phyloP scores from a whole-genome alignment of 2,113 vertebrate species.

The Neotoma lepida region DNA sequence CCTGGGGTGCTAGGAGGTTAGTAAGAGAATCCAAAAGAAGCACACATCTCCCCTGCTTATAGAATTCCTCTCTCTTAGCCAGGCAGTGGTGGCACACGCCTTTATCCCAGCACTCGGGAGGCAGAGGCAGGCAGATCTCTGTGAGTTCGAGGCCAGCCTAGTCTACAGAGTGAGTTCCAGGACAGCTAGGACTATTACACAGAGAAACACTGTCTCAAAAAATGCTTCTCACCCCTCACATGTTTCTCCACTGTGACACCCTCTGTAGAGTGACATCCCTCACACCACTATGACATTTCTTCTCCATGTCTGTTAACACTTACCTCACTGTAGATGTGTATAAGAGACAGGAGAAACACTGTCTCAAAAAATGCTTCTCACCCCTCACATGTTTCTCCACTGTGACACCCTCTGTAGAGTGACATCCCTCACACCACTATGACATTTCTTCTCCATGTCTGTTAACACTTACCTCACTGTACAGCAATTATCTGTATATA shows the following conservation, averaged over 20 bases:
- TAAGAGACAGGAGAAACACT: too few relatives aligned
- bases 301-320: slow-evolving; percentile 62
- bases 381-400: slow-evolving; percentile 2
- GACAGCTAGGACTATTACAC: too few relatives aligned
- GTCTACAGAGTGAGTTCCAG: too few relatives aligned
- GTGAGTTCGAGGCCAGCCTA: too few relatives aligned
- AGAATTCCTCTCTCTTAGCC: background rate
- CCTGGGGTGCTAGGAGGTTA: background rate
- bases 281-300: slow-evolving; percentile 6
- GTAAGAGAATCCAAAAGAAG: background rate
- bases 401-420: slow-evolving; percentile 49
- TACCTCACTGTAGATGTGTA: slow-evolving; percentile 65
- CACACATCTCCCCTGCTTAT: slow-evolving; percentile 1
- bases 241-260: slow-evolving; percentile 39
- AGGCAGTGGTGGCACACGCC: too few relatives aligned
- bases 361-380: too few relatives aligned
- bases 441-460: slow-evolving; percentile 8
- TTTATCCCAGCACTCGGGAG: too few relatives aligned
- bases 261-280: slow-evolving; percentile 45
- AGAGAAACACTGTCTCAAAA: too few relatives aligned
- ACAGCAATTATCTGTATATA: slow-evolving; percentile 68
- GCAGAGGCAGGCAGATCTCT: too few relatives aligned
- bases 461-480: slow-evolving; percentile 71
- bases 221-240: background rate
- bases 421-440: slow-evolving; percentile 24